Conservation (phyloP, 2,797 vertebrate species). For the Streptopelia turtur region DNA sequence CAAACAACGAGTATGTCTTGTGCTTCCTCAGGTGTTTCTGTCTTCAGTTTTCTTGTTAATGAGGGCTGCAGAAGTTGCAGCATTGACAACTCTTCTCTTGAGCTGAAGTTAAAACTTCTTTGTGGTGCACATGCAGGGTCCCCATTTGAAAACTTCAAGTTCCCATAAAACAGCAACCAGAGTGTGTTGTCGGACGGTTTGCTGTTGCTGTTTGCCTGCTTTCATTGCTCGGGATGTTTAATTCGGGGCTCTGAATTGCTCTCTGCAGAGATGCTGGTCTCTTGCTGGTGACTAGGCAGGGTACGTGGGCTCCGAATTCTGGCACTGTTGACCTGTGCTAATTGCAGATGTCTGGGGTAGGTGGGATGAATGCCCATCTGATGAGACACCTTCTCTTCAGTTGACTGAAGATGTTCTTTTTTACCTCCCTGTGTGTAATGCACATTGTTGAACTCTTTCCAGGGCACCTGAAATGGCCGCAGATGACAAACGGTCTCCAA, state of each 20-base stretch:
- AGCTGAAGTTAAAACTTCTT: background rate
- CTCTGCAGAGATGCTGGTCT: background rate
- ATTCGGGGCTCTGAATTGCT: background rate
- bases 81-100: background rate
- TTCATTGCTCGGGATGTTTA: background rate
- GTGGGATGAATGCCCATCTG: background rate
- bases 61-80: background rate
- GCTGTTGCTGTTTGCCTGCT: background rate
- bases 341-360: background rate
- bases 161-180: background rate
- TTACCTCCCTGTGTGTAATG: background rate
- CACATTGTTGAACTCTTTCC: background rate
- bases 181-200: background rate
- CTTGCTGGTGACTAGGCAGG: background rate
- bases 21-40: background rate
- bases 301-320: background rate
- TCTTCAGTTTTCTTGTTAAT: background rate
- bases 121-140: accelerated
- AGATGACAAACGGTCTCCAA: conserved; percentile 88
- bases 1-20: background rate
- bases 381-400: background rate
- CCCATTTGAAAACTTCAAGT: background rate
- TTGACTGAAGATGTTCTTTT: background rate
- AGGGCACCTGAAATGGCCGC: conserved; percentile 91
- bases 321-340: background rate